Conservation (phyloP, 2,797 vertebrate genomes). For the Hypotaenidia philippensis region DNA sequence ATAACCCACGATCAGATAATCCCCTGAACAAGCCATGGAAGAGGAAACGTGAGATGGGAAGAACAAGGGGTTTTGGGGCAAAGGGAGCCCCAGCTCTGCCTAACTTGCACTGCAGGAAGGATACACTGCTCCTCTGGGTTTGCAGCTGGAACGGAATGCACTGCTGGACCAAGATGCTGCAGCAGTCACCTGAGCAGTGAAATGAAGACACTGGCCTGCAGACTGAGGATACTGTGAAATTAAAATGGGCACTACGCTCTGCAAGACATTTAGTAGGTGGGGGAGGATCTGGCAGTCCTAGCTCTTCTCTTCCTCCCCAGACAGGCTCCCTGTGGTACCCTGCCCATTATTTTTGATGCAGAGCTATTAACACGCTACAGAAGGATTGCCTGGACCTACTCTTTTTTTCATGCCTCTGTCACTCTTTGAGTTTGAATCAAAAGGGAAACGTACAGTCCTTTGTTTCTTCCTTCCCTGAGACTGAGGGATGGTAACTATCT, state of each 20-base stretch:
- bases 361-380: not conserved
- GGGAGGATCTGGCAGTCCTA: not conserved
- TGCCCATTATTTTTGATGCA: not conserved
- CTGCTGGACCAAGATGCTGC: not conserved
- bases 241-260: not conserved
- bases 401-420: not conserved
- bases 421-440: constrained; percentile 7
- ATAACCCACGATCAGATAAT: rapidly evolving
- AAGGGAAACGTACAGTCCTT: not conserved
- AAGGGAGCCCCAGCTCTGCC: not conserved
- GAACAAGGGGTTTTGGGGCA: not conserved
- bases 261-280: not conserved
- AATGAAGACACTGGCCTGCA: not conserved
- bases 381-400: not conserved
- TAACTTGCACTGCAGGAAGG: rapidly evolving
- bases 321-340: not conserved
- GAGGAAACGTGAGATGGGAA: not conserved
- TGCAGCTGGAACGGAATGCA: not conserved
- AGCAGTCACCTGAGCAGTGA: not conserved
- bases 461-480: constrained; percentile 16
- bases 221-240: not conserved
- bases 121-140: not conserved
- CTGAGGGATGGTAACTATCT: not conserved
- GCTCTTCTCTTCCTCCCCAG: not conserved
- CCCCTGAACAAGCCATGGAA: not conserved